Evolutionary conservation across 2,113 vertebrate genomes (phyloP), one percentile per base, ranked within the genome.

Genomic region (Corapipo altera): DNA sequence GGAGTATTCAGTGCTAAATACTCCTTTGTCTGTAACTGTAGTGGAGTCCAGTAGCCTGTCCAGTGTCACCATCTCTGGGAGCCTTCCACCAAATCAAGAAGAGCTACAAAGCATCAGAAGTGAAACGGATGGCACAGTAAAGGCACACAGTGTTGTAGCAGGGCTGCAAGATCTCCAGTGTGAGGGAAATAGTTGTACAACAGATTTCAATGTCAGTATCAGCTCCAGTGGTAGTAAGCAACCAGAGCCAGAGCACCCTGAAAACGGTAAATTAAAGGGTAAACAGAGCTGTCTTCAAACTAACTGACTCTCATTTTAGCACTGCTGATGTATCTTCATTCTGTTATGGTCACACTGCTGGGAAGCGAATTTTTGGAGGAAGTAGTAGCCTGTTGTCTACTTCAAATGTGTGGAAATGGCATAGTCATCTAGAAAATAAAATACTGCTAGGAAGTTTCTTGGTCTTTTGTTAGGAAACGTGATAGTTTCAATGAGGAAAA

Each of bases 1-100:
- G 89, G 98, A 98, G 61, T 97, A 99, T 96, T 99, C 99, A 13
- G 98, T 99, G 26, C 98, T 99, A 73, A 99, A 99, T 96, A 99
- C 98, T 21, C 98, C 99, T 59, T 98, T 98, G 5, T 97, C 98
- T 15, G 98, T 98, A 67, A 98, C 98, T 1, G 98, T 98, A 46
- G 98, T 97, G 1, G 99, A 99, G 55, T 96, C 98, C 48, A 82
- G 97, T 5, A 98, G 96, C 66, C 97, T 91, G 52, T 96, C 98
- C 14, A 95, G 96, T 12, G 75, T 97, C 27, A 96, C 97, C 6
- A 95, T 97, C 6, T 94, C 97, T 44, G 97, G 97, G 71, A 66
- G 46, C 0, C 51, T 98, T 93, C 64, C 97, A 70, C 97, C 98
- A 44, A 95, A 96, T 66, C 98, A 98, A 81, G 98, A 99, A 95